These are phyloP conservation scores for Lasiommata megera DNA, from an alignment of 2,888 invertebrate genomes.

Conservation along the genomic window DNA sequence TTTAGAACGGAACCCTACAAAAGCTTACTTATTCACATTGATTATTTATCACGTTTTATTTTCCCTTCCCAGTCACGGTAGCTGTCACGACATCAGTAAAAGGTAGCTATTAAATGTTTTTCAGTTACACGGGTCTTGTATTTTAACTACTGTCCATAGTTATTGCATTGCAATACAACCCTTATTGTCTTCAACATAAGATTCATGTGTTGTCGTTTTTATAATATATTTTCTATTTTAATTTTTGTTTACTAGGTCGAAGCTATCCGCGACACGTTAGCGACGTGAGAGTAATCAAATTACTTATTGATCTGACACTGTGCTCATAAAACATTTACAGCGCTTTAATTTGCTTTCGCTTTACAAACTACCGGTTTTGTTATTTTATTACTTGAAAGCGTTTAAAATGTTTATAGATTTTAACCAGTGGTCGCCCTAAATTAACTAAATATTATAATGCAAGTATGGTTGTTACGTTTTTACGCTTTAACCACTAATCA, in stretches of 20 bases:
- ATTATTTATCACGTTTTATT: background rate
- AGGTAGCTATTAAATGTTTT: background rate
- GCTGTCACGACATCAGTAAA: background rate
- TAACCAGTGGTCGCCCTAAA: background rate
- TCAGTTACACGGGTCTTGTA: conserved; percentile 8
- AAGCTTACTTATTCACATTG: background rate
- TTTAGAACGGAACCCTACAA: too few species aligned
- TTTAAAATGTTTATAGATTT: background rate
- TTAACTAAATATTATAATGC: too few species aligned
- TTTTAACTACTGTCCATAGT: background rate
- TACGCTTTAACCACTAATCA: too few species aligned
- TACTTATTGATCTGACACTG: conserved; percentile 12
- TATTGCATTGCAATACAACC: background rate
- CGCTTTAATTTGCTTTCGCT: conserved; percentile 4
- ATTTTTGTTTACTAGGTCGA: conserved; percentile 5
- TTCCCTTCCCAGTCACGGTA: background rate
- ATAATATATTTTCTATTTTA: background rate
- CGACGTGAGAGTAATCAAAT: conserved; percentile 18
- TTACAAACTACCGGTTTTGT: background rate
- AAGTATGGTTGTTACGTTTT: too few species aligned
- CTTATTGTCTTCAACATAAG: background rate
- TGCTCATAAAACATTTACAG: conserved; percentile 16
- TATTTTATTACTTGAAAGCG: background rate
- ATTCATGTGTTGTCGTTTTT: background rate
- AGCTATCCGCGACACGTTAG: conserved; percentile 8